A percentile compares a stretch with the other conserved stretches of the same genome.
Evolutionary conservation across 1,140 invertebrate species (phyloP).

Genomic region (Dendroctonus valens): DNA sequence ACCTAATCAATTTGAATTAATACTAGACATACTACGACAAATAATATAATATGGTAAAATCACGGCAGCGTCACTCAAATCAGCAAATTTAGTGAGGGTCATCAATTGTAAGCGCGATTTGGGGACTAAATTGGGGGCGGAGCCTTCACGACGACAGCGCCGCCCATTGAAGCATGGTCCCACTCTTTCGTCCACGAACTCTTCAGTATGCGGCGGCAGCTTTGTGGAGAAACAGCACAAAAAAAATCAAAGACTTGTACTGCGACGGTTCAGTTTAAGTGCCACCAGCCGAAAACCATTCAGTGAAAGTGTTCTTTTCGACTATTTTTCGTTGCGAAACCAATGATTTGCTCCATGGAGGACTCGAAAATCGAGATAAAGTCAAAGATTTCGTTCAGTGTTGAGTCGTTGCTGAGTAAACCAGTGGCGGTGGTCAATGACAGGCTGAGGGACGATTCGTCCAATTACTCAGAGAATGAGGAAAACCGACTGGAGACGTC

Average conservation of each 20-base stretch:
- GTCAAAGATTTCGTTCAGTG: constrained; percentile 50
- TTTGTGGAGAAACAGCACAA: constrained; percentile 27
- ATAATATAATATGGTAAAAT: constrained; percentile 47
- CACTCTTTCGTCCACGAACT: constrained; percentile 26
- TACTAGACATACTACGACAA: constrained; percentile 42
- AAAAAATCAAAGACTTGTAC: constrained; percentile 20
- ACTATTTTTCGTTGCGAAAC: neutral
- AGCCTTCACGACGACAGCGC: constrained; percentile 9
- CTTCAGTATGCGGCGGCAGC: constrained; percentile 36
- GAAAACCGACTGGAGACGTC: constrained; percentile 38
- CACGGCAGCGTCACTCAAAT: constrained; percentile 40
- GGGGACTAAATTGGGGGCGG: constrained; percentile 42
- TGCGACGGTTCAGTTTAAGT: constrained; percentile 19
- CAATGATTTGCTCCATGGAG: constrained; percentile 42
- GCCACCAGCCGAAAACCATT: neutral
- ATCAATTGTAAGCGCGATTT: constrained; percentile 43
- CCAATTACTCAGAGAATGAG: constrained; percentile 35
- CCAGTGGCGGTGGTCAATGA: constrained; percentile 21
- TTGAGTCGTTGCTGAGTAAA: constrained; percentile 45
- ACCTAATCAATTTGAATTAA: constrained; percentile 46
- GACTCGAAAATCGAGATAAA: constrained; percentile 48
- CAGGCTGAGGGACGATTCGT: constrained; percentile 30
- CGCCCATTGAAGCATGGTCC: constrained; percentile 38
- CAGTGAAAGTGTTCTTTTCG: neutral
- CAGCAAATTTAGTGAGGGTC: constrained; percentile 38